Conservation (phyloP, 2,113 vertebrate genomes). For the Noturus placidus region DNA sequence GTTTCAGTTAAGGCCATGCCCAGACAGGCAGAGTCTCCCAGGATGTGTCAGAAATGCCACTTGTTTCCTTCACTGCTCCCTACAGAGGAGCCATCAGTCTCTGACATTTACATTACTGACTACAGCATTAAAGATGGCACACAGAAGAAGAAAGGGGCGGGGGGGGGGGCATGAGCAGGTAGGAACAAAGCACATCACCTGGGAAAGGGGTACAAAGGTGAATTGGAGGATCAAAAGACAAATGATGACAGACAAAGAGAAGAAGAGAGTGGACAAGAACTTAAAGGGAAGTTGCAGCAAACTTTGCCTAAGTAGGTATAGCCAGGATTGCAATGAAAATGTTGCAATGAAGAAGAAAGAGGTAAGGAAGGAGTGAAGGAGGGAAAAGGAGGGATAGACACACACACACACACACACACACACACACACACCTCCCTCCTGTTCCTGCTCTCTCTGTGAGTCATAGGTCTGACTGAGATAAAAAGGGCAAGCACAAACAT, state of each 20-base stretch:
- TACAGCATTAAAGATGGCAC: slow-evolving; percentile 38
- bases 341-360: not conserved
- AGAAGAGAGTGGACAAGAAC: not conserved
- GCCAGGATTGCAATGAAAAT: not conserved
- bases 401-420: slow-evolving; percentile 5
- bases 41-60: slow-evolving; percentile 48
- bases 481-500: slow-evolving; percentile 56
- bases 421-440: not conserved
- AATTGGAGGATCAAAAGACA: not conserved
- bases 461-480: slow-evolving; percentile 66
- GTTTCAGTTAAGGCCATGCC: slow-evolving; percentile 35
- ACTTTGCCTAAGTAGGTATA: not conserved
- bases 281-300: not conserved
- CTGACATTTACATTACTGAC: slow-evolving; percentile 53
- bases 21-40: slow-evolving; percentile 33
- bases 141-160: not conserved
- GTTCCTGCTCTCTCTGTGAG: slow-evolving; percentile 46
- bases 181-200: slow-evolving; percentile 2
- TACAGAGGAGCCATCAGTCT: slow-evolving; percentile 27
- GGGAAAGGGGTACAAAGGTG: not conserved
- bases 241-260: slow-evolving; percentile 9
- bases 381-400: slow-evolving; percentile 1
- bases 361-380: not conserved
- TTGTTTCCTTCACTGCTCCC: slow-evolving; percentile 28
- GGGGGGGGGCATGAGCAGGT: no score